Percentiles rank a stretch among this genome's conserved stretches.
Evolutionary conservation across 1,140 invertebrate genomes (phyloP).

Genomic region (Dryas iulia): DNA sequence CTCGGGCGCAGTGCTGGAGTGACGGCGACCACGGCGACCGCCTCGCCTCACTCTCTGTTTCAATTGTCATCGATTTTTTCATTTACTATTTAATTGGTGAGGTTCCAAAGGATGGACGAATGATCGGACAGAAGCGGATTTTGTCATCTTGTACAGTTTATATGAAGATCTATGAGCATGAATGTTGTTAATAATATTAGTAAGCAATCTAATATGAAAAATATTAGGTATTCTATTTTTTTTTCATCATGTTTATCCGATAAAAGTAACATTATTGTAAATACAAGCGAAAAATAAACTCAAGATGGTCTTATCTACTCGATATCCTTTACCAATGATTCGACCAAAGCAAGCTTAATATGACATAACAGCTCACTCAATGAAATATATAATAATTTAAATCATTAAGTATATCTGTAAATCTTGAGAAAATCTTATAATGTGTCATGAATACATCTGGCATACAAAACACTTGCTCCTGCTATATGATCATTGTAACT

Average conservation of each 20-base stretch:
- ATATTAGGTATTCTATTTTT: background rate
- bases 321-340: background rate
- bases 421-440: too few relatives aligned
- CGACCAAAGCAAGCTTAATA: background rate
- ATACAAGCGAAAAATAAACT: background rate
- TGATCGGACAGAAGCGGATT: background rate
- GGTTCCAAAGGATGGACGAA: background rate
- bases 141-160: background rate
- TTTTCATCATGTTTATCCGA: background rate
- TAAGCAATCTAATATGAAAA: background rate
- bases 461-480: background rate
- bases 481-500: constrained; percentile 12
- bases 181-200: background rate
- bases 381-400: too few relatives aligned
- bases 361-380: background rate
- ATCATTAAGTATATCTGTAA: too few relatives aligned
- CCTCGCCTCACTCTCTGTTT: constrained; percentile 18
- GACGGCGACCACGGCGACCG: constrained; percentile 41
- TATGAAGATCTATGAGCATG: background rate
- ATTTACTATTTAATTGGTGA: constrained; percentile 9
- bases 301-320: background rate
- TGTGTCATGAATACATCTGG: background rate
- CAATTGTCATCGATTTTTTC: constrained; percentile 28
- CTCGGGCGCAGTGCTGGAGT: constrained; percentile 59
- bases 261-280: background rate